phyloP scores from a whole-genome alignment of 1,140 invertebrate genomes.

The Oedothorax gibbosus region DNA sequence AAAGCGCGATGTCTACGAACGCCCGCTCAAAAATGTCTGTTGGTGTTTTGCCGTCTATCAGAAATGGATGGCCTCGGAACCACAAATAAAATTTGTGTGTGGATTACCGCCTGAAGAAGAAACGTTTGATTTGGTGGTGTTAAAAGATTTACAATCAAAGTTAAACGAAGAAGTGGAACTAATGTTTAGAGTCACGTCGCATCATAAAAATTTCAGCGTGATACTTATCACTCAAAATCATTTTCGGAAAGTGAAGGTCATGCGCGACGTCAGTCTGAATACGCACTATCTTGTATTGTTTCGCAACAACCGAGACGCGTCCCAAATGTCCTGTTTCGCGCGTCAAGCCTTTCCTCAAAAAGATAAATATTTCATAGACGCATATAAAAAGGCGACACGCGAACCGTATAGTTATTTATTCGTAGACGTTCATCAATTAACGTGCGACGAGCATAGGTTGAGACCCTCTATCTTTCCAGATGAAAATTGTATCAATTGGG shows the following conservation, averaged over 20 bases:
- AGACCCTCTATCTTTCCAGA: too few relatives aligned
- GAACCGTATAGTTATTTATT: neutral
- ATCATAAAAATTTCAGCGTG: conserved; percentile 17
- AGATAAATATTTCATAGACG: neutral
- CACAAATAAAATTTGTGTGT: neutral
- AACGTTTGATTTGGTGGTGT: neutral
- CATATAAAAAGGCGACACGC: neutral
- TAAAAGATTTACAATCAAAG: neutral
- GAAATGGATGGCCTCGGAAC: neutral
- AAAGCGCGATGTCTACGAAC: neutral
- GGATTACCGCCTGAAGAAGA: neutral
- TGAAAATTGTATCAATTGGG: too few relatives aligned
- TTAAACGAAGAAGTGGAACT: neutral
- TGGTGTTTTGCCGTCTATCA: neutral
- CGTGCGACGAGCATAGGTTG: too few relatives aligned
- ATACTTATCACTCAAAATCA: neutral
- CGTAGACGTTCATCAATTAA: neutral
- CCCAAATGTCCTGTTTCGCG: neutral
- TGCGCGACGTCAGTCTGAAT: neutral
- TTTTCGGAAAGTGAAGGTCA: neutral
- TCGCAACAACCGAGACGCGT: neutral
- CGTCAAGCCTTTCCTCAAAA: neutral
- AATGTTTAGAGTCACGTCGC: neutral
- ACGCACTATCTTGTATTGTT: neutral
- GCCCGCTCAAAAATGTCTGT: neutral